Percentiles rank a stretch among this genome's conserved stretches.
These are phyloP conservation scores for Urechis unicinctus DNA, from an alignment of 2,888 invertebrate genomes.

Conservation along the genomic window DNA sequence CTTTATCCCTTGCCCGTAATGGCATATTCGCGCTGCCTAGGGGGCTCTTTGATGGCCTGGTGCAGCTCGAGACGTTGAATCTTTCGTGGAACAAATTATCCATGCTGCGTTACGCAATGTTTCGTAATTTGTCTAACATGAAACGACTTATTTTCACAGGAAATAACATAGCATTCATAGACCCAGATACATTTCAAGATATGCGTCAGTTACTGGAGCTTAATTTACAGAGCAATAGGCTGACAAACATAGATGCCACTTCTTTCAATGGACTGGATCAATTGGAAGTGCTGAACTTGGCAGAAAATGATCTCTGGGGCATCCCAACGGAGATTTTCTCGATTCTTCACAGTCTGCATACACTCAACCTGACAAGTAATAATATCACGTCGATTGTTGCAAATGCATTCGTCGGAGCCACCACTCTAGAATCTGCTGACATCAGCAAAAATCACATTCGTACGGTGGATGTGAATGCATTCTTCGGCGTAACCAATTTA, in stretches of 20 bases:
- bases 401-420: conserved; percentile 9
- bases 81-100: conserved; percentile 15
- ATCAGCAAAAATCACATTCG: conserved; percentile 10
- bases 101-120: conserved; percentile 7
- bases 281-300: conserved; percentile 14
- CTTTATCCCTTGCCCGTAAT: conserved; percentile 15
- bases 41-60: conserved; percentile 18
- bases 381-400: conserved; percentile 12
- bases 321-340: conserved; percentile 12
- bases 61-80: conserved; percentile 10
- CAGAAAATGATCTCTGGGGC: conserved; percentile 11
- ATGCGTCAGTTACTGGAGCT: conserved; percentile 10
- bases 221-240: conserved; percentile 12
- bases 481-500: conserved; percentile 8
- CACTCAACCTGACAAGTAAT: conserved; percentile 12
- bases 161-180: conserved; percentile 15
- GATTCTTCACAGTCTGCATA: conserved; percentile 8
- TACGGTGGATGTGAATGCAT: conserved; percentile 12
- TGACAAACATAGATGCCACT: conserved; percentile 6
- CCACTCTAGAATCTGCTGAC: conserved; percentile 7
- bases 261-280: conserved; percentile 17
- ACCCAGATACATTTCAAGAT: conserved; percentile 14
- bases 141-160: conserved; percentile 10
- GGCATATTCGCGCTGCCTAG: conserved; percentile 18
- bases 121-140: conserved; percentile 9